Evolutionary conservation across 2,797 vertebrate species (phyloP).

Genomic region (Macropus fuliginosus): DNA sequence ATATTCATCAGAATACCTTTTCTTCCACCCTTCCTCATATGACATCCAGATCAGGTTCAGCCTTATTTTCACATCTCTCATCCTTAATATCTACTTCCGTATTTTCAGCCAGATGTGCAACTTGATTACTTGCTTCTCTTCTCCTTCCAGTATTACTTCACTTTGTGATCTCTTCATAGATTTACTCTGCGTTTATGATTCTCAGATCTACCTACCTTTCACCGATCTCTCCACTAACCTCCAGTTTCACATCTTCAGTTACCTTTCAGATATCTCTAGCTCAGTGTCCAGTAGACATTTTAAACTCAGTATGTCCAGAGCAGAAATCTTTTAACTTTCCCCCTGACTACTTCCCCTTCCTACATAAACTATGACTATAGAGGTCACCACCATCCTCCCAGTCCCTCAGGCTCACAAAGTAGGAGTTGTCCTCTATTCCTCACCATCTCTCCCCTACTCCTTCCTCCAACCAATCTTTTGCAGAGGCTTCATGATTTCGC

Average conservation of each 20-base stretch:
- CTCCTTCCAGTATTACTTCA: background rate
- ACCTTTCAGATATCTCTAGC: background rate
- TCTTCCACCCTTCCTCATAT: background rate
- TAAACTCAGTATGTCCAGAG: background rate
- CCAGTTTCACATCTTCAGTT: background rate
- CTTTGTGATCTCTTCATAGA: background rate
- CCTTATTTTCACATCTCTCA: background rate
- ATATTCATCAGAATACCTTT: background rate
- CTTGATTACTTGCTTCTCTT: background rate
- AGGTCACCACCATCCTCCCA: background rate
- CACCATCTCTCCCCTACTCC: background rate
- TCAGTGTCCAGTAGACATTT: background rate
- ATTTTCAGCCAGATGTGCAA: background rate
- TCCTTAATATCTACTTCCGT: background rate
- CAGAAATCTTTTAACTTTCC: background rate
- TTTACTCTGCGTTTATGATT: background rate
- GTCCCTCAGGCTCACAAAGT: background rate
- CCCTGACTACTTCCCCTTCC: background rate
- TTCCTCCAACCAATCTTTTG: background rate
- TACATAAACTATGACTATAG: background rate
- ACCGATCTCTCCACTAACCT: background rate
- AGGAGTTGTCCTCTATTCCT: background rate
- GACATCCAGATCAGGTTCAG: background rate
- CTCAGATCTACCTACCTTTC: background rate
- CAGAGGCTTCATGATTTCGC: background rate